These are phyloP conservation scores for Fulmarus glacialis DNA, from an alignment of 2,113 vertebrate species.

Conservation along the genomic window DNA sequence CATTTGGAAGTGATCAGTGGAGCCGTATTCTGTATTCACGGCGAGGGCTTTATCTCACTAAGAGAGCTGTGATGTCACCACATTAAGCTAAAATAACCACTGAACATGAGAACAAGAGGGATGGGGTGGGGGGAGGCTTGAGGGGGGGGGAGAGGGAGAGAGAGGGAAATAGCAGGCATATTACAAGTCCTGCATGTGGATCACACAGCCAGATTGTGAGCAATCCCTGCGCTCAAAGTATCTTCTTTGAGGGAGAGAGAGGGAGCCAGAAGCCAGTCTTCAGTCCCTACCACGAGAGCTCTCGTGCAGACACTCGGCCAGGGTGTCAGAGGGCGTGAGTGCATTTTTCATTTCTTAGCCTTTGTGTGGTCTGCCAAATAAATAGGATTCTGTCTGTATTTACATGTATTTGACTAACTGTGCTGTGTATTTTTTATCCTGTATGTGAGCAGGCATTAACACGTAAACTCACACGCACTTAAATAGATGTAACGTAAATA, in stretches of 20 bases:
- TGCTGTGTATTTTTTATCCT: constrained; percentile 33
- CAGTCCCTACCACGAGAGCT: constrained; percentile 12
- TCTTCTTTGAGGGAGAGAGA: constrained; percentile 68
- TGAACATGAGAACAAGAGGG: constrained; percentile 55
- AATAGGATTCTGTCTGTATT: constrained; percentile 54
- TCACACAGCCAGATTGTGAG: constrained; percentile 79
- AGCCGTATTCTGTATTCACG: neutral
- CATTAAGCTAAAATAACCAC: constrained; percentile 82
- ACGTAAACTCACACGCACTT: neutral
- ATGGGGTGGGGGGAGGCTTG: constrained; percentile 21
- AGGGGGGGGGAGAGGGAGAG: neutral
- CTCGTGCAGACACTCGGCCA: constrained; percentile 58
- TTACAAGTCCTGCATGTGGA: constrained; percentile 83
- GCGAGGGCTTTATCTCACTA: constrained; percentile 64
- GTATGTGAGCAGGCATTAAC: neutral
- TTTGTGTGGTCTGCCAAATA: constrained; percentile 61
- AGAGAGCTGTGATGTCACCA: constrained; percentile 78
- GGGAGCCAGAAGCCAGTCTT: constrained; percentile 75
- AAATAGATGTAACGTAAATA: neutral
- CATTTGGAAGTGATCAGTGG: neutral
- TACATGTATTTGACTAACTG: constrained; percentile 36
- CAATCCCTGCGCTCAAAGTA: constrained; percentile 78
- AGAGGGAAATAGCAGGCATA: constrained; percentile 80
- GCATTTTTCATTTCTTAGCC: constrained; percentile 69
- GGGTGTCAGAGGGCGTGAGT: constrained; percentile 78